These are phyloP conservation scores for Bombus superbus DNA, from an alignment of 1,140 invertebrate genomes.

Conservation along the genomic window DNA sequence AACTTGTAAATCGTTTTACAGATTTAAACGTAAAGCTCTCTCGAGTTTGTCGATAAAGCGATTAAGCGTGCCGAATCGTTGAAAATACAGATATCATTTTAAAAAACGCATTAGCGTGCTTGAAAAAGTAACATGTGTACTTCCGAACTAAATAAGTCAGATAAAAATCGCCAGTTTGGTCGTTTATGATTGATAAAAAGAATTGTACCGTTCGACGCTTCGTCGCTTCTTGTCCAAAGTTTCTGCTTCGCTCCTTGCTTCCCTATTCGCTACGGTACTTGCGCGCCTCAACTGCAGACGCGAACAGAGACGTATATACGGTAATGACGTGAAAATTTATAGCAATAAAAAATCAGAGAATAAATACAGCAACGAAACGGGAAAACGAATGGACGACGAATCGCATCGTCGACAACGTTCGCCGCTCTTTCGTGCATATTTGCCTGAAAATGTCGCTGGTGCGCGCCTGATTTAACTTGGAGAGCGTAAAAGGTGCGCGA, in stretches of 20 bases:
- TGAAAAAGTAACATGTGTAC: not conserved
- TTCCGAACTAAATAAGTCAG: not conserved
- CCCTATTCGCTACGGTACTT: not conserved
- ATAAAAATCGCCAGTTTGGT: not conserved
- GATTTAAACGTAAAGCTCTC: not conserved
- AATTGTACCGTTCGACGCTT: not conserved
- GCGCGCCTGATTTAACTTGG: no score
- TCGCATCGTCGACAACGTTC: not conserved
- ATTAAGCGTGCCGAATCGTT: not conserved
- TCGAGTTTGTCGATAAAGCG: not conserved
- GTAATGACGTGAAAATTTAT: not conserved
- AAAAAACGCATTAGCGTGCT: conserved; percentile 2
- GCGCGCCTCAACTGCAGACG: no score
- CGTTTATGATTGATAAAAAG: not conserved
- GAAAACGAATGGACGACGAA: not conserved
- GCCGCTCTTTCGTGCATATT: no score
- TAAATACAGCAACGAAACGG: conserved; percentile 30
- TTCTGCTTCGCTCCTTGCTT: not conserved
- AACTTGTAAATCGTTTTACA: not conserved
- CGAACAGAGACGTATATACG: not conserved
- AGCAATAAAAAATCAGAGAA: not conserved
- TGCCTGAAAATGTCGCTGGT: no score
- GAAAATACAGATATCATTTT: not conserved
- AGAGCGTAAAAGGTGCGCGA: no score
- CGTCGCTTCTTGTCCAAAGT: not conserved